Conservation (phyloP, 2,113 vertebrate genomes). For the Oncorhynchus mykiss region DNA sequence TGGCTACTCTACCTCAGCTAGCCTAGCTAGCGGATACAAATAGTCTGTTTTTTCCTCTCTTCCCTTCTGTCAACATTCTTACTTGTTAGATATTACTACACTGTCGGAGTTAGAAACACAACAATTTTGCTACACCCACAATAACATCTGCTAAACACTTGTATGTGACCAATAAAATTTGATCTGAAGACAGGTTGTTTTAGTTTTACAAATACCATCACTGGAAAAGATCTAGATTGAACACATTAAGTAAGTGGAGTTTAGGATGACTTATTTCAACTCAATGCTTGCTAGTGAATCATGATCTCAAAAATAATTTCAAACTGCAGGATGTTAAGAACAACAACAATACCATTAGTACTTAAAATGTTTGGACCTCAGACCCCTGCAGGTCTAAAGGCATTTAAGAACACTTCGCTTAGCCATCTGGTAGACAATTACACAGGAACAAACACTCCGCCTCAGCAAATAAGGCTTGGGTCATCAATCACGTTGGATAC, state of each 20-base stretch:
- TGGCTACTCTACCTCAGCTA: conserved; percentile 56
- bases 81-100: too few species aligned
- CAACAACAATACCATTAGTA: conserved; percentile 63
- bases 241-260: conserved; percentile 41
- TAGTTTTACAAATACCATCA: conserved; percentile 45
- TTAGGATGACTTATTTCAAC: conserved; percentile 16
- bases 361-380: conserved; percentile 64
- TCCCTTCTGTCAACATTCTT: conserved; percentile 36
- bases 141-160: too few species aligned
- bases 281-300: conserved; percentile 45
- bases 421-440: conserved; percentile 85
- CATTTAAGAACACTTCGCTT: conserved; percentile 80
- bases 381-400: conserved; percentile 73
- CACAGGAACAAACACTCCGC: conserved; percentile 79
- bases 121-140: too few species aligned
- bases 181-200: conserved; percentile 41
- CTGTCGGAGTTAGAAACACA: too few species aligned
- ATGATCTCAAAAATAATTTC: conserved; percentile 49
- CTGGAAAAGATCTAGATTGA: conserved; percentile 33
- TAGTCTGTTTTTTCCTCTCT: conserved; percentile 2
- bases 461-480: conserved; percentile 80
- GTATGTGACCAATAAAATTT: too few species aligned
- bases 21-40: conserved; percentile 52
- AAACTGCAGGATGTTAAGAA: conserved; percentile 54
- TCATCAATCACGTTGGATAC: conserved; percentile 79